These are phyloP conservation scores for Sardina pilchardus DNA, from an alignment of 2,113 vertebrate species.

Conservation along the genomic window DNA sequence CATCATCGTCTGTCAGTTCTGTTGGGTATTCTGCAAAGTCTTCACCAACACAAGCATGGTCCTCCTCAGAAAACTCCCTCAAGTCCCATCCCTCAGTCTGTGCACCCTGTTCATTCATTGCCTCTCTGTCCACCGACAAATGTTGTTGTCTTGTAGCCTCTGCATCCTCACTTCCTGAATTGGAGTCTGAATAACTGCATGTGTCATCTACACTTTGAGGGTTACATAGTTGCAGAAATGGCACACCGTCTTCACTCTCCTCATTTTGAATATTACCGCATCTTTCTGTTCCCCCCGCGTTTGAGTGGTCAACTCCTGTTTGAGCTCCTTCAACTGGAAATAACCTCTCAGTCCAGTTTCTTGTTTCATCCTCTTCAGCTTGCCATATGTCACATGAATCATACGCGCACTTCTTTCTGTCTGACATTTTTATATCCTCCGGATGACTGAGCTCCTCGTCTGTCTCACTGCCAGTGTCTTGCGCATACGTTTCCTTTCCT, in stretches of 20 bases:
- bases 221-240: not conserved
- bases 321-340: not conserved
- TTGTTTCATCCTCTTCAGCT: not conserved
- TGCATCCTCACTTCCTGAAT: not conserved
- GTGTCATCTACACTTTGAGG: not conserved
- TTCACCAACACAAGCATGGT: constrained; percentile 69
- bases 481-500: constrained; percentile 16
- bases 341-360: not conserved
- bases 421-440: constrained; percentile 29
- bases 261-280: not conserved
- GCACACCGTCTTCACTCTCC: not conserved
- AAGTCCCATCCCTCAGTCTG: constrained; percentile 43
- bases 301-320: not conserved
- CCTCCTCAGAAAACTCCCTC: constrained; percentile 68
- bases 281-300: not conserved
- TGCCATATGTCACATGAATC: not conserved
- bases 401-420: not conserved
- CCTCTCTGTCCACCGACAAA: not conserved
- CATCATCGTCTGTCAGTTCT: constrained; percentile 59
- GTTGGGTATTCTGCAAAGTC: constrained; percentile 70
- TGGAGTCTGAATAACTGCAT: not conserved
- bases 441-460: constrained; percentile 34
- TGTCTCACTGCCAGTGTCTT: constrained; percentile 16
- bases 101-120: constrained; percentile 12
- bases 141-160: not conserved